Evolutionary conservation across 2,113 vertebrate species (phyloP).

Genomic region (Edolisoma coerulescens): DNA sequence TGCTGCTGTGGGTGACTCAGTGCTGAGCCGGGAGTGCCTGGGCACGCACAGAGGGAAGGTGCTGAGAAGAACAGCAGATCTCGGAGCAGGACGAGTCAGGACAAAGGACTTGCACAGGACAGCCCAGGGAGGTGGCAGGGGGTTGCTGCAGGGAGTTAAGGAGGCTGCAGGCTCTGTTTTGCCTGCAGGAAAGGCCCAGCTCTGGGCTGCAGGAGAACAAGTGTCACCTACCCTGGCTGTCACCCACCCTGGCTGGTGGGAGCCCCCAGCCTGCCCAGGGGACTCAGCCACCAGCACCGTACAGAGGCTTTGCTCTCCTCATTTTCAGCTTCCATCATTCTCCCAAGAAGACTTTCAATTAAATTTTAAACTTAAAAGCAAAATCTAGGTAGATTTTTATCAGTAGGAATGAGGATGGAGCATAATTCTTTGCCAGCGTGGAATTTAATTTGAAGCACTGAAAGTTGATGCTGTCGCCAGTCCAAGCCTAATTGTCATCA

Average conservation of each 20-base stretch:
- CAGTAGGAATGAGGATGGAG: neutral
- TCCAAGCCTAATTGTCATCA: neutral
- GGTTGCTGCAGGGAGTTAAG: neutral
- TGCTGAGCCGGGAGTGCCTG: conserved; percentile 8
- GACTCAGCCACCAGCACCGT: neutral
- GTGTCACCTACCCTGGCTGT: neutral
- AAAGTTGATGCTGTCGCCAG: neutral
- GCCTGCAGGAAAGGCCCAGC: neutral
- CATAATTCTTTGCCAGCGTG: fast-evolving
- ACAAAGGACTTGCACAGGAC: neutral
- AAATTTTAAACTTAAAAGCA: neutral
- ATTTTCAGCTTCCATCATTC: neutral
- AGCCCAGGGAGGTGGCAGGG: neutral
- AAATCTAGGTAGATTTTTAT: neutral
- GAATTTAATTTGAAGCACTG: neutral
- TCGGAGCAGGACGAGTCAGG: neutral
- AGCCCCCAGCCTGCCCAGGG: neutral
- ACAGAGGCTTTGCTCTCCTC: neutral
- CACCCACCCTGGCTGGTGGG: neutral
- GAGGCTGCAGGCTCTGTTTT: neutral
- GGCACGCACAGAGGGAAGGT: neutral
- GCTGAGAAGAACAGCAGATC: neutral
- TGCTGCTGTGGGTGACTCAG: conserved; percentile 20
- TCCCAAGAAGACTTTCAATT: neutral
- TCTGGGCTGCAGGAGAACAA: neutral